Evolutionary conservation across 2,113 vertebrate genomes (phyloP), one percentile per base, ranked within the genome.

Genomic region (Cheilinus undulatus): DNA sequence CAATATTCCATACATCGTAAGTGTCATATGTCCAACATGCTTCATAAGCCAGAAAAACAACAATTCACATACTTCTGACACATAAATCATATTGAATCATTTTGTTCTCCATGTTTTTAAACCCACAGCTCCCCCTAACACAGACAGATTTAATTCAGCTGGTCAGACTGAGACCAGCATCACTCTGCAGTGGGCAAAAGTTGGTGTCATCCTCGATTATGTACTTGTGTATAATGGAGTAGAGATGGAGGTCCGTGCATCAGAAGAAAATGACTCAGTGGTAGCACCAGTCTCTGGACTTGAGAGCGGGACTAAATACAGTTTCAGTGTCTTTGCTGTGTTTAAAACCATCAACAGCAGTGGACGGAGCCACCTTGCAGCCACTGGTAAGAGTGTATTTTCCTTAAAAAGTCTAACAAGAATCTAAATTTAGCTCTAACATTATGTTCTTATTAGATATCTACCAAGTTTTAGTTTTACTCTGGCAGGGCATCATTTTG

Each of bases 121-220:
- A 4, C 8, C 46, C 11, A 0, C 12, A 81, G 80, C 28, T 45
- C 63, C 68, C 28, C 5, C 0, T 0, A 54, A 72, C 26, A 4
- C 71, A 17, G 3, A 42, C 3, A 0, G 5, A 0, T 54, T 84
- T 9, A 36, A 15, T 9, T 14, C 32, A 9, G 20, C n/a, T 3
- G 5, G 2, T 22, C 71, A 65, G 48, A 59, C 1, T 38, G 68
- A 76, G 45, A 83, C 3, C 48, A 84, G 43, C 17, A 57, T 86
- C 62, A 83, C 74, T 60, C 52, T 88, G 62, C 15, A 57, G 27
- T 89, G 85, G 83, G 7, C 2, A 0, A 32, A 20, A 27, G 50
- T 60, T 0, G 0, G 14, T 0, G 1, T 9, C 12, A 17, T 14
- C 49, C 0, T 20, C 28, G 12, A 6, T 6, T 81, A 83, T 10